Conservation (phyloP, 2,797 vertebrate genomes). For the Carcharodon carcharias region DNA sequence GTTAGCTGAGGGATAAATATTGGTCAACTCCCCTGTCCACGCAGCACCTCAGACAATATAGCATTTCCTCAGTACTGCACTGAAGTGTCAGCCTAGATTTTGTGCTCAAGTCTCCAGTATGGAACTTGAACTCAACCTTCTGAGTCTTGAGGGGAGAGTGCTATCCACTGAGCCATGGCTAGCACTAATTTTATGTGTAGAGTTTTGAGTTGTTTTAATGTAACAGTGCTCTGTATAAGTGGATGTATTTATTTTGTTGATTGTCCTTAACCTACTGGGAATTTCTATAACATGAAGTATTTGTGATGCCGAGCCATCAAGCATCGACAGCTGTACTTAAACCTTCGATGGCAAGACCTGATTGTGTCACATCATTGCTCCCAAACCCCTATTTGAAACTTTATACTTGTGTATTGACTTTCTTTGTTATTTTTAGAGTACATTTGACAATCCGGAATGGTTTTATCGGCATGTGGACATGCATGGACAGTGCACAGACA, state of each 20-base stretch:
- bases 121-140: not conserved
- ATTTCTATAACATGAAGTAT: not conserved
- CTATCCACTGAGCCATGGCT: not conserved
- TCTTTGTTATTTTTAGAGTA: slow-evolving; percentile 50
- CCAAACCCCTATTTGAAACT: not conserved
- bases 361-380: not conserved
- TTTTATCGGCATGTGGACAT: slow-evolving; percentile 69
- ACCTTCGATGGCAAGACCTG: not conserved
- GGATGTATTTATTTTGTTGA: not conserved
- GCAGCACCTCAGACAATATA: not conserved
- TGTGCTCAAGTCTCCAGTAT: not conserved
- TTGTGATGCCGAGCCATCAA: not conserved
- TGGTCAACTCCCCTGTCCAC: not conserved
- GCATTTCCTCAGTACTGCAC: not conserved
- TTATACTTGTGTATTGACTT: not conserved
- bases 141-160: not conserved
- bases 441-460: slow-evolving; percentile 69
- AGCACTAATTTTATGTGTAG: no score
- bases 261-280: not conserved
- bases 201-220: not conserved
- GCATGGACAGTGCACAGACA: slow-evolving; percentile 61
- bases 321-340: not conserved
- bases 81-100: not conserved
- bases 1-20: not conserved
- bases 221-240: not conserved